These are phyloP conservation scores for Noctilio leporinus DNA, from an alignment of 2,113 vertebrate species.

Conservation along the genomic window DNA sequence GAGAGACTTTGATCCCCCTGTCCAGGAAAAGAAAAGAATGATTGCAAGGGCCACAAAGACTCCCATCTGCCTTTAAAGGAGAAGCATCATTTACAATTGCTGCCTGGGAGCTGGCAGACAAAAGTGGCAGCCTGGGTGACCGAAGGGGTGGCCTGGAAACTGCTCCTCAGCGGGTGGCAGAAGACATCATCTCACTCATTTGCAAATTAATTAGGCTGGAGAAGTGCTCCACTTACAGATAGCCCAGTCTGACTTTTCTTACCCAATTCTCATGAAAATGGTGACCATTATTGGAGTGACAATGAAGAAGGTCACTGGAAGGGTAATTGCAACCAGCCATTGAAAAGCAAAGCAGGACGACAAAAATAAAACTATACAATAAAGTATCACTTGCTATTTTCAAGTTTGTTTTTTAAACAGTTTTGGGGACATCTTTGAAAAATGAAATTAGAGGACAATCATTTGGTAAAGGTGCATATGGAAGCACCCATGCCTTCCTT, in stretches of 20 bases:
- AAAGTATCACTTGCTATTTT: neutral
- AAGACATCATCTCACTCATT: neutral
- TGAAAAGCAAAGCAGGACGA: neutral
- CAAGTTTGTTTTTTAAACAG: neutral
- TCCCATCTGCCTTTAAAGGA: neutral
- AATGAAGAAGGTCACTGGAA: conserved; percentile 8
- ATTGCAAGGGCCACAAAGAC: neutral
- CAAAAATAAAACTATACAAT: neutral
- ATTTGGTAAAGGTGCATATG: neutral
- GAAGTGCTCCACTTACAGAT: neutral
- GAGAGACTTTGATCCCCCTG: neutral
- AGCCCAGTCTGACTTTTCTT: neutral
- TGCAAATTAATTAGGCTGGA: conserved; percentile 32
- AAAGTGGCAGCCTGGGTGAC: neutral
- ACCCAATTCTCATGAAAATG: neutral
- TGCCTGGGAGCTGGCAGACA: neutral
- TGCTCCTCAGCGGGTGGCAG: neutral
- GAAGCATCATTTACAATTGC: neutral
- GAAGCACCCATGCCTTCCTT: neutral
- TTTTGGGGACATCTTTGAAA: no score
- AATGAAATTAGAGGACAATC: neutral
- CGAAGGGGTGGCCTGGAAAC: neutral
- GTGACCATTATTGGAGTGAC: neutral
- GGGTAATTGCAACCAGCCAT: conserved; percentile 28
- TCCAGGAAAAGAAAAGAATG: conserved; percentile 26